Conservation (phyloP, 2,797 vertebrate species). For the Chelon labrosus region DNA sequence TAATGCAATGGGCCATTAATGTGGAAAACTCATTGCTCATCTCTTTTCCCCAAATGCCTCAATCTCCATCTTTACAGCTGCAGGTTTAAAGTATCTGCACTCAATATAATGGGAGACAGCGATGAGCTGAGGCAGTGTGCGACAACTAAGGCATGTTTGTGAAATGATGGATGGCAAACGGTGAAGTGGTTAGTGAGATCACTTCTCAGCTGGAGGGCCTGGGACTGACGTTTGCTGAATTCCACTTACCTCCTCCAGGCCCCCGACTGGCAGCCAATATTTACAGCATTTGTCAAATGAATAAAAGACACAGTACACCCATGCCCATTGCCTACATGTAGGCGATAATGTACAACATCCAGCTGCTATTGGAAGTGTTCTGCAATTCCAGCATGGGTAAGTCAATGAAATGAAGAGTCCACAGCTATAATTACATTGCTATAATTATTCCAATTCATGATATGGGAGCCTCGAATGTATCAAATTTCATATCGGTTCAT, state of each 20-base stretch:
- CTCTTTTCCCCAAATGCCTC: conserved; percentile 24
- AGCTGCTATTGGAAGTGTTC: background rate
- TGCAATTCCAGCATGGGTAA: background rate
- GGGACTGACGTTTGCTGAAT: conserved; percentile 17
- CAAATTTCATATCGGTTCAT: no score
- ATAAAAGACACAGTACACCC: background rate
- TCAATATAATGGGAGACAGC: background rate
- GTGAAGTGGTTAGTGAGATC: conserved; percentile 29
- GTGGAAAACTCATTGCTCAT: conserved; percentile 38
- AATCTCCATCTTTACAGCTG: conserved; percentile 5
- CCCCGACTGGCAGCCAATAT: background rate
- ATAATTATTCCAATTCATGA: no score
- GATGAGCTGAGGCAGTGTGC: conserved; percentile 10
- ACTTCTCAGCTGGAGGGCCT: conserved; percentile 10
- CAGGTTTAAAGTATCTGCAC: conserved; percentile 11
- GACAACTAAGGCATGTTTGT: conserved; percentile 20
- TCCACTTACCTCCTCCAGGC: background rate
- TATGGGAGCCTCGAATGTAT: no score
- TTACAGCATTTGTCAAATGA: conserved; percentile 9
- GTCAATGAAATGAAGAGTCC: background rate
- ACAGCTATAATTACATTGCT: background rate
- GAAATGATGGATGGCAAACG: conserved; percentile 24
- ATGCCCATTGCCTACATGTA: background rate
- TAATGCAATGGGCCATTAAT: conserved; percentile 35
- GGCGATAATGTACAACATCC: background rate